Percentiles rank a stretch among this genome's conserved stretches.
Evolutionary conservation across 1,140 invertebrate genomes (phyloP).

Genomic region (Drosophila quadrilineata): DNA sequence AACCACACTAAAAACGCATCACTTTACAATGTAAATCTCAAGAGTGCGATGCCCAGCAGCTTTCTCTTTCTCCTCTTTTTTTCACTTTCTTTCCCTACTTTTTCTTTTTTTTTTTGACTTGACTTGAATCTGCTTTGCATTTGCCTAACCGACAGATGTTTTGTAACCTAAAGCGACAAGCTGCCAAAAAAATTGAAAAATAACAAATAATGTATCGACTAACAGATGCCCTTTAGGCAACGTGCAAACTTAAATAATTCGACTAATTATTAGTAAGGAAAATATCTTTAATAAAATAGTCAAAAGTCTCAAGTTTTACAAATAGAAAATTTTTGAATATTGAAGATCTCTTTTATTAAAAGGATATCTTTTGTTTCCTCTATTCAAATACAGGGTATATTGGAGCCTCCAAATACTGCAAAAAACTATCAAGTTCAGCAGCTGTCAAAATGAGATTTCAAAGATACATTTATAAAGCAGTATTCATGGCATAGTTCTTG

Average conservation of each 20-base stretch:
- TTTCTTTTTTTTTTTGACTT: constrained; percentile 47
- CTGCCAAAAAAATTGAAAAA: constrained; percentile 39
- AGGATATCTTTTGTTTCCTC: no score
- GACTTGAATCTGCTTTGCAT: constrained; percentile 40
- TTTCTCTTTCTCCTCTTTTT: constrained; percentile 47
- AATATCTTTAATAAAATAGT: no score
- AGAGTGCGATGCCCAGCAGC: constrained; percentile 66
- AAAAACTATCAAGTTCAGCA: neutral
- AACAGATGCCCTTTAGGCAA: neutral
- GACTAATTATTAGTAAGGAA: no score
- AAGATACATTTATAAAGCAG: neutral
- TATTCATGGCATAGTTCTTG: no score
- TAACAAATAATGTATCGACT: neutral
- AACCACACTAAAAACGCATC: constrained; percentile 41
- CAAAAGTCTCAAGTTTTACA: no score
- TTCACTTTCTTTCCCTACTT: no score
- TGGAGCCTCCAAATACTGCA: no score
- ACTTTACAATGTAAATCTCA: constrained; percentile 80
- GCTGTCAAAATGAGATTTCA: neutral
- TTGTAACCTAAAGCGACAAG: constrained; percentile 48
- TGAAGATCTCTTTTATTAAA: no score
- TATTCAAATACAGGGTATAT: no score
- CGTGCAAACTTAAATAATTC: no score
- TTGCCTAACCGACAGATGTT: constrained; percentile 51
- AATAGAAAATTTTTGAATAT: no score